phyloP scores from a whole-genome alignment of 1,140 invertebrate species.

The Drosophila nebulosa region DNA sequence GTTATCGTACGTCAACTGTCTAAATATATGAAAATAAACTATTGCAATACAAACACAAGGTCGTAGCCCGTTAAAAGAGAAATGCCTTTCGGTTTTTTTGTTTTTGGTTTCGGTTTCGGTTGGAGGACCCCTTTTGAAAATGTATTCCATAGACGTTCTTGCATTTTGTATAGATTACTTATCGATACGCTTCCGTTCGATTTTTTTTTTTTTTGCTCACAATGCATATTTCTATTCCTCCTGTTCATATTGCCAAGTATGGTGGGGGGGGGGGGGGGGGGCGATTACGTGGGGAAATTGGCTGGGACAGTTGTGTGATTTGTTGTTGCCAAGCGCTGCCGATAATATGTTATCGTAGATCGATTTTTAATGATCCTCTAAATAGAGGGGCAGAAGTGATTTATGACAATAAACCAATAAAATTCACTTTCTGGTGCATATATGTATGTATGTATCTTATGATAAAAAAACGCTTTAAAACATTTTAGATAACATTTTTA shows the following conservation, averaged over 20 bases:
- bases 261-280: neutral
- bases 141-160: slow-evolving; percentile 23
- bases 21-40: slow-evolving; percentile 53
- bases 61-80: neutral
- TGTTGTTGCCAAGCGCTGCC: slow-evolving; percentile 17
- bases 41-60: neutral
- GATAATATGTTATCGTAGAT: slow-evolving; percentile 40
- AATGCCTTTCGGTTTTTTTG: slow-evolving; percentile 36
- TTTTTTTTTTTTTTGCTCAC: slow-evolving; percentile 13
- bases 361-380: slow-evolving; percentile 43
- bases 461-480: neutral
- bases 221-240: slow-evolving; percentile 28
- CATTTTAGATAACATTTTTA: neutral
- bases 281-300: neutral
- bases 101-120: slow-evolving; percentile 7
- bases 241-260: too few species aligned
- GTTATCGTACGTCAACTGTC: slow-evolving; percentile 76
- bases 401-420: slow-evolving; percentile 37
- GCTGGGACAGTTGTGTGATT: neutral
- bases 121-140: neutral
- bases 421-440: slow-evolving; percentile 12
- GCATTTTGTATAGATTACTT: slow-evolving; percentile 22
- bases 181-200: slow-evolving; percentile 70
- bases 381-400: slow-evolving; percentile 39
- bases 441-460: neutral